Conservation (phyloP, 2,888 invertebrate species). For the Acanthosepion esculentum region DNA sequence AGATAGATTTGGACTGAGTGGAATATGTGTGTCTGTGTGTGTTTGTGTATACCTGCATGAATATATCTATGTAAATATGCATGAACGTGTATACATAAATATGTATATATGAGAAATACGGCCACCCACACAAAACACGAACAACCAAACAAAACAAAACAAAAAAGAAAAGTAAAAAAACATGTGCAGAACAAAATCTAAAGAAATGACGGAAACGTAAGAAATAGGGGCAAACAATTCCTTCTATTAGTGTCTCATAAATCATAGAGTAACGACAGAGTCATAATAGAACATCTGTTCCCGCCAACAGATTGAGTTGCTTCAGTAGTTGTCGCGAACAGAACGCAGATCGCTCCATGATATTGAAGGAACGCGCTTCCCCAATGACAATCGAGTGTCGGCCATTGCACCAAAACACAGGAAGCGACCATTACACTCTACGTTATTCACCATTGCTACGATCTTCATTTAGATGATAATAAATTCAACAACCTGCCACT, state of each 20-base stretch:
- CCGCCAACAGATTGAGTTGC: not conserved
- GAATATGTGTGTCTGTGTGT: not conserved
- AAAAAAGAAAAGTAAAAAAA: too few relatives aligned
- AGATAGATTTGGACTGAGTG: too few relatives aligned
- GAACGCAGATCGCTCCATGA: not conserved
- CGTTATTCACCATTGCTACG: not conserved
- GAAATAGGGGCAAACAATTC: not conserved
- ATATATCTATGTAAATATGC: not conserved
- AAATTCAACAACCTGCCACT: slow-evolving; percentile 9
- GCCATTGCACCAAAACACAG: not conserved
- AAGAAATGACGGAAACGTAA: not conserved
- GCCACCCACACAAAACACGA: not conserved
- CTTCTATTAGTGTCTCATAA: not conserved
- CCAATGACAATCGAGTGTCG: not conserved
- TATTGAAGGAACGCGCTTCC: not conserved
- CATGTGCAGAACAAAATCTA: too few relatives aligned
- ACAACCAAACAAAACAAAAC: not conserved
- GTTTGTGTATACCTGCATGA: not conserved
- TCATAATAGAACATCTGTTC: slow-evolving; percentile 20
- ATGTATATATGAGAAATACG: not conserved
- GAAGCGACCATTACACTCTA: not conserved
- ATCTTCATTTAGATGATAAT: not conserved
- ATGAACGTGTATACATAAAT: not conserved
- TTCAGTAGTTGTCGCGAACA: not conserved
- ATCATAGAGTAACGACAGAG: not conserved